phyloP scores from a whole-genome alignment of 2,888 invertebrate species.

The Alentia gelatinosa region DNA sequence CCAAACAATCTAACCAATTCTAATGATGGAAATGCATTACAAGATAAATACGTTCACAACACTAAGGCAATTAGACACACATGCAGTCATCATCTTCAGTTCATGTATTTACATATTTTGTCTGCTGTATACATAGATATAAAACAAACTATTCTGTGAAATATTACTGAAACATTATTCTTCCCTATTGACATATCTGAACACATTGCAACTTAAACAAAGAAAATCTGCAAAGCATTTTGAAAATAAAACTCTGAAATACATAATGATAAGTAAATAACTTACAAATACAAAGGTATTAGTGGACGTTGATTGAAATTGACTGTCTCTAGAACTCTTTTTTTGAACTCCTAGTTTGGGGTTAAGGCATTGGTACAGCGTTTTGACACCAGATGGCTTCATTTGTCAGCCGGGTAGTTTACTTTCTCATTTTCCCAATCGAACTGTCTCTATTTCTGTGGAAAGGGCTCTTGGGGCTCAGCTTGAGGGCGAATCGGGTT shows the following conservation, averaged over 20 bases:
- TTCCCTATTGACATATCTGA: background rate
- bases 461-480: background rate
- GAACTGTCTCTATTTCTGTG: background rate
- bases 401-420: background rate
- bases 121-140: background rate
- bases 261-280: background rate
- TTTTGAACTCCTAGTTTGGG: background rate
- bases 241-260: background rate
- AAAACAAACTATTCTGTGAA: background rate
- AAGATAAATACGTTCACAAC: constrained; percentile 34
- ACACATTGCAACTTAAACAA: background rate
- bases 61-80: background rate
- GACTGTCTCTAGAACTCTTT: background rate
- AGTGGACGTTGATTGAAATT: background rate
- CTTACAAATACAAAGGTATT: background rate
- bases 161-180: background rate
- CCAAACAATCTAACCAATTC: background rate
- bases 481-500: constrained; percentile 27
- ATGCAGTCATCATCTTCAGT: background rate
- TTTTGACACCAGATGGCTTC: background rate
- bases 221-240: background rate
- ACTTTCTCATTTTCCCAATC: background rate
- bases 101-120: background rate
- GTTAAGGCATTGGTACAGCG: constrained; percentile 36
- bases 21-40: constrained; percentile 9